Evolutionary conservation across 53 echinoderm and acorn worm species (phyloP), one percentile per base, ranked within the genome.

Genomic region (Henricia sp.): DNA sequence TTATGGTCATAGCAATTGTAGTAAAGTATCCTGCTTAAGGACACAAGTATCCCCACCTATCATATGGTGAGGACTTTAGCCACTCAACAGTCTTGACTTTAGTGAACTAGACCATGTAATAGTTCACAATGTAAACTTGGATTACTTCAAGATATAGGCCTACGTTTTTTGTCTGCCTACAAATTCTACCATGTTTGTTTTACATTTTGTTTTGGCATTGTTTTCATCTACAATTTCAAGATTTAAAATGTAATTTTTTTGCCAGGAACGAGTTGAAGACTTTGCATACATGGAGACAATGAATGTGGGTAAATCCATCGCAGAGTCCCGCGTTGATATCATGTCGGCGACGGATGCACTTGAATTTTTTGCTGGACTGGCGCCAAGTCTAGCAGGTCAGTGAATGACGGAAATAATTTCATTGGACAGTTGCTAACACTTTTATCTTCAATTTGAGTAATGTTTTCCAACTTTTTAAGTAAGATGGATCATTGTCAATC

Each of bases 341-440:
- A 82, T 83, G 36, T 82, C 88, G 2, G 90, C 92, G 13, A 88
- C 92, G 44, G 91, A 92, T 58, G 92, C 88, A 14, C 76, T 97
- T 44, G 92, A 94, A 42, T 97, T 85, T 82, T 94, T 92, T 86
- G 97, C 90, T 52, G 94, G 97, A 35, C 36, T 97, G 44, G 97
- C 97, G 3, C 94, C 97, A 17, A 77, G 85, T 72, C 52, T 97
- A 19, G 86, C 92, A 72, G 97, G 97, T 97, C 41, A 48, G 77
- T 28, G 0, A 32, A 27, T 3, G 21, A 23, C 35, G 3, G 0
- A 10, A 72, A n/a, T n/a, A n/a, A n/a, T n/a, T n/a, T n/a, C n/a
- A n/a, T n/a, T n/a, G n/a, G n/a, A n/a, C n/a, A n/a, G n/a, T n/a
- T n/a, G n/a, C n/a, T n/a, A n/a, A n/a, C n/a, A n/a, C n/a, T n/a